Evolutionary conservation across 2,113 vertebrate species (phyloP), one percentile per base, ranked within the genome.

Genomic region (Toxostoma redivivum): DNA sequence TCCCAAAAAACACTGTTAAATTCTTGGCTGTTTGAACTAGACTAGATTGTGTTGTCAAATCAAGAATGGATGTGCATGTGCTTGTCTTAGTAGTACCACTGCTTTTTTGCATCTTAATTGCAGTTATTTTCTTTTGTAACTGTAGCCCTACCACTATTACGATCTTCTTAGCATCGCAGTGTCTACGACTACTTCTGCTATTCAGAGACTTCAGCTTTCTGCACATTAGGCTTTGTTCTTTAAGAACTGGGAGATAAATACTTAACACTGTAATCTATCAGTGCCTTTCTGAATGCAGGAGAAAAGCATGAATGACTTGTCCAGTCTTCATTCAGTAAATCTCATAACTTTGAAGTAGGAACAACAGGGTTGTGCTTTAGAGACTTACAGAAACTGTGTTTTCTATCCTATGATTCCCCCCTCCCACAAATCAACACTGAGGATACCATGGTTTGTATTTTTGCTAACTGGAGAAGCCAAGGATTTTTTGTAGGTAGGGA

Each of bases 41-140:
- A 98, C 97, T 99, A 98, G 98, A 96, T 98, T 97, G 98, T 99
- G 98, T 97, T 98, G 98, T 99, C 98, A 96, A 95, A 97, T 97
- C 95, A 86, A 97, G 98, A 98, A 98, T 98, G 99, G 98, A 98
- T 98, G 99, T 99, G 98, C 98, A 99, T 98, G 99, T 98, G 98
- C 98, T 98, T 96, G 98, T 99, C 98, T 97, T 98, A 96, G 98
- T 98, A 98, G 98, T 97, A 95, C 97, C 98, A 95, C 98, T 98
- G 98, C 98, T 97, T 96, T 96, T 96, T 97, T 97, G 97, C 97
- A 98, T 97, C 98, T 97, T 82, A 98, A 97, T 97, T 97, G 97
- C 98, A 95, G 97, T 96, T 97, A 90, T 96, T 97, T 97, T 96
- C 96, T 97, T 94, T 93, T 77, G 90, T 94, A 86, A 96, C 97